A percentile compares a stretch with the other conserved stretches of the same genome.
Evolutionary conservation across 2,797 vertebrate genomes (phyloP).

Genomic region (Hydrophis major): DNA sequence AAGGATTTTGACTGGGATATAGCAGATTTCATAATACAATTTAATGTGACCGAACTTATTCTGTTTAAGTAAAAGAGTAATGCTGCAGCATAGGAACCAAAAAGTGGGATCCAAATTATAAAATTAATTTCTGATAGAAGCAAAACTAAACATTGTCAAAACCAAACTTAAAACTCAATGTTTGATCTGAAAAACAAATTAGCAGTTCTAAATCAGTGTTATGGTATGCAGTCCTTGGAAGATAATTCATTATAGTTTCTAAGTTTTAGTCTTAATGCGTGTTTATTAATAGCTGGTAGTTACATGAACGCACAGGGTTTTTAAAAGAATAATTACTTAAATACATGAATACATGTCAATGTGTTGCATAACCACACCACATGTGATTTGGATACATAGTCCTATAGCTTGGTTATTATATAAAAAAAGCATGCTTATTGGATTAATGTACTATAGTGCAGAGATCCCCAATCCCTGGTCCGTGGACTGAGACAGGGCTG

Average conservation of each 20-base stretch:
- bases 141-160: not conserved
- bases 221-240: not conserved
- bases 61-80: not conserved
- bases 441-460: not conserved
- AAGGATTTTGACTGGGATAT: not conserved
- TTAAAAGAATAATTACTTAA: not conserved
- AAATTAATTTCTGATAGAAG: not conserved
- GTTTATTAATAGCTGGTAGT: not conserved
- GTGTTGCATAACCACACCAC: not conserved
- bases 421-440: not conserved
- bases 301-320: not conserved
- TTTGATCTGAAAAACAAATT: not conserved
- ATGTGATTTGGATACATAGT: not conserved
- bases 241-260: not conserved
- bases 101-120: not conserved
- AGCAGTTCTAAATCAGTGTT: not conserved
- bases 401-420: not conserved
- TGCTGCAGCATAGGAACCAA: not conserved
- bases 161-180: not conserved
- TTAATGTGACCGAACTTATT: not conserved
- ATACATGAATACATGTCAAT: not conserved
- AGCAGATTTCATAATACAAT: not conserved
- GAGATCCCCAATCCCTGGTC: not conserved
- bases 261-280: not conserved
- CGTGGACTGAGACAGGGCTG: accelerated